Evolutionary conservation across 2,888 invertebrate species (phyloP).

Genomic region (Spilosoma lubricipeda): DNA sequence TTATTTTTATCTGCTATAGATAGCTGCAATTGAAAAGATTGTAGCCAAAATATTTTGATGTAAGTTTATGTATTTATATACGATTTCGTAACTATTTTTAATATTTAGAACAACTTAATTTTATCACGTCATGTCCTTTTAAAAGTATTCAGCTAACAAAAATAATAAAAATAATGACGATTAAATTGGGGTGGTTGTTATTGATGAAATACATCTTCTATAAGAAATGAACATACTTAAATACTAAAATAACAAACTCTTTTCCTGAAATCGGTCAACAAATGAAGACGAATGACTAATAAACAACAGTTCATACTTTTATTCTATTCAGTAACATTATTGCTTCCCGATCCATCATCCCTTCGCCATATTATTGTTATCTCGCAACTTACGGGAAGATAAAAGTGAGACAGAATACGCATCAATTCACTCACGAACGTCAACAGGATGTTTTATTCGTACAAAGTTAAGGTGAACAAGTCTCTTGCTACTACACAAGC

Average conservation of each 20-base stretch:
- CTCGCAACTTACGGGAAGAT: constrained; percentile 9
- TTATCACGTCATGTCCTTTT: too few species aligned
- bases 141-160: too few species aligned
- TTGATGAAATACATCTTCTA: neutral
- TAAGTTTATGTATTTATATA: too few species aligned
- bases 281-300: constrained; percentile 12
- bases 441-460: constrained; percentile 8
- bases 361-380: constrained; percentile 4
- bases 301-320: constrained; percentile 7
- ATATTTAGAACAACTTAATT: too few species aligned
- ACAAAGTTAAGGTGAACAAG: constrained; percentile 27
- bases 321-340: constrained; percentile 6
- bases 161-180: too few species aligned
- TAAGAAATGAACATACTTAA: neutral
- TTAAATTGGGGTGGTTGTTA: too few species aligned
- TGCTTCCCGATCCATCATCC: constrained; percentile 13
- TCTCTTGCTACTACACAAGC: constrained; percentile 14
- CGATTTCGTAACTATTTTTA: too few species aligned
- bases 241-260: neutral
- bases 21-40: too few species aligned
- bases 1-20: too few species aligned
- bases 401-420: constrained; percentile 17
- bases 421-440: constrained; percentile 4
- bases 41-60: too few species aligned
- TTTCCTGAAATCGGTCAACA: neutral